Evolutionary conservation across 2,797 vertebrate genomes (phyloP).

Genomic region (Nasua narica): DNA sequence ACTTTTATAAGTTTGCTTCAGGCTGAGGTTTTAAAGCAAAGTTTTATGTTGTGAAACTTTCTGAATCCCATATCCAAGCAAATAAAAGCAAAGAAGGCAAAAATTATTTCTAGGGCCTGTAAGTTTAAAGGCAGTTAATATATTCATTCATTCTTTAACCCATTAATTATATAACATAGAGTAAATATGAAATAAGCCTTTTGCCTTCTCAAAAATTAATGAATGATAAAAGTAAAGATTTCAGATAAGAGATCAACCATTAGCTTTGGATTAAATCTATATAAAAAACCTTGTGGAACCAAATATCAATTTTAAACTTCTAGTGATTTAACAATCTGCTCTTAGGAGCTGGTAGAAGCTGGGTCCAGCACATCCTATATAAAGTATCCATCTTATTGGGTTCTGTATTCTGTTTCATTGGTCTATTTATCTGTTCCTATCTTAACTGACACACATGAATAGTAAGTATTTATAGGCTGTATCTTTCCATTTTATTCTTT

Average conservation of each 20-base stretch:
- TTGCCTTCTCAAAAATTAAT: neutral
- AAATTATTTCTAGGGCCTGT: conserved; percentile 23
- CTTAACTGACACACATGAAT: neutral
- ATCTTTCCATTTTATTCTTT: neutral
- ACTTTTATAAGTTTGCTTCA: neutral
- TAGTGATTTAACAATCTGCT: neutral
- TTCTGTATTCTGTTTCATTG: neutral
- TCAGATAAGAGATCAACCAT: neutral
- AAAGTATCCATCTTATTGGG: neutral
- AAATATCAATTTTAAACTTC: neutral
- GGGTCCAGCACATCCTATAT: neutral
- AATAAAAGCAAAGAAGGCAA: neutral
- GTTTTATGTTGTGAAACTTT: conserved; percentile 32
- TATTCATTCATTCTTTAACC: neutral
- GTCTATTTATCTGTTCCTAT: neutral
- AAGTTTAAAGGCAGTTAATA: neutral
- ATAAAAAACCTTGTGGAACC: neutral
- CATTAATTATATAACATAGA: neutral
- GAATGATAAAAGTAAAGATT: neutral
- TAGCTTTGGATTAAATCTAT: neutral
- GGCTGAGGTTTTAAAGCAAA: neutral
- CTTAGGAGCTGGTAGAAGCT: neutral
- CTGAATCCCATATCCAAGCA: neutral
- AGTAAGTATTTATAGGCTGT: neutral
- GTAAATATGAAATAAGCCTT: neutral